Evolutionary conservation across 2,888 invertebrate genomes (phyloP), one percentile per base, ranked within the genome.

Genomic region (Calameuta idolon): DNA sequence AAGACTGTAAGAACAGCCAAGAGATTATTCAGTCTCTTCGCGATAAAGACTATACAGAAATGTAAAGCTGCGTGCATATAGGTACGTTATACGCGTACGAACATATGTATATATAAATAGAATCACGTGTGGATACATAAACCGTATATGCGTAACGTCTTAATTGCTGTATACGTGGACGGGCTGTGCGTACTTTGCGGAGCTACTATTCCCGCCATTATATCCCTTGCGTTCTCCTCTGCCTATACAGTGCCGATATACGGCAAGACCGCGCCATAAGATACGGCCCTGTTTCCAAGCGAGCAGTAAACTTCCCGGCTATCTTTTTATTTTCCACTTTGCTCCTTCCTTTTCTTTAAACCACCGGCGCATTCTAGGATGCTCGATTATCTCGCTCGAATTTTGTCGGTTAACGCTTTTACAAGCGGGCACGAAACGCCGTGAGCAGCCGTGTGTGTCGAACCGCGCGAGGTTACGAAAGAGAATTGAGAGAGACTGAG

Each of bases 361-460:
- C 55, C 55, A 23, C 55, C 55, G 23, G 55, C 55, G 55, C 55
- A 55, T 55, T 23, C 55, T 55, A 55, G 55, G 55, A 55, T 23
- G 55, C 23, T 23, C 55, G 55, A 55, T 55, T 31, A 31, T 71
- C 71, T 71, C 71, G 31, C 31, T 71, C 71, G 34, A 71, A 71
- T 71, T 71, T 71, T 33, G 31, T 71, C 33, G 71, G 71, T 71
- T 71, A 71, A 71, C 71, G 71, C 71, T 74, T 74, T 74, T 37
- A 74, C 30, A 74, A 35, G 71, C 71, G 55, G 55, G 23, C 71
- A 31, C 71, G 34, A 34, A 34, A 71, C 71, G 71, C 31, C 33
- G 34, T 12, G 33, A 71, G 71, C 33, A 79, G 75, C 71, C 82
- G 79, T 83, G 81, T 77, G 83, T 79, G 79, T 80, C 81, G 81